These are phyloP conservation scores for Helicoverpa assulta DNA, from an alignment of 2,888 invertebrate species.

Conservation along the genomic window DNA sequence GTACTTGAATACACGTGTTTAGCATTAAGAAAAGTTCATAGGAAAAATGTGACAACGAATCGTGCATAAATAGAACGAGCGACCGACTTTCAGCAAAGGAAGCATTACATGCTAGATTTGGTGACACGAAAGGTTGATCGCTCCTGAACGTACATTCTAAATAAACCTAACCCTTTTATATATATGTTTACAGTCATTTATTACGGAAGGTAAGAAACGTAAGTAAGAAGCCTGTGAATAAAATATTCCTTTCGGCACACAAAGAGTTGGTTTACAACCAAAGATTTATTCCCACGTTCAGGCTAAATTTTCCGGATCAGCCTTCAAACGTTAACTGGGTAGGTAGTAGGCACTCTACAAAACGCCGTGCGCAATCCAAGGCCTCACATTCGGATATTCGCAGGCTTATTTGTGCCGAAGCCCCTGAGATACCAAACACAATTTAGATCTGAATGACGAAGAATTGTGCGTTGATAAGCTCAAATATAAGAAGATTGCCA, in stretches of 20 bases:
- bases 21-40: neutral
- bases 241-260: slow-evolving; percentile 3
- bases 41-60: neutral
- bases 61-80: neutral
- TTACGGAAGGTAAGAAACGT: neutral
- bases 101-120: neutral
- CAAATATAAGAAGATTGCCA: slow-evolving; percentile 76
- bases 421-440: slow-evolving; percentile 69
- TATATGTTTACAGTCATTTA: slow-evolving; percentile 1
- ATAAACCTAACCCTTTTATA: slow-evolving; percentile 1
- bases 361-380: slow-evolving; percentile 39
- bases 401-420: slow-evolving; percentile 64
- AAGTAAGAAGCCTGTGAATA: slow-evolving; percentile 8
- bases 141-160: neutral
- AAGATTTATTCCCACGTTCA: slow-evolving; percentile 23
- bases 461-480: slow-evolving; percentile 78
- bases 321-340: slow-evolving; percentile 15
- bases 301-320: slow-evolving; percentile 59
- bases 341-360: slow-evolving; percentile 32
- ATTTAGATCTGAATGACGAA: slow-evolving; percentile 75
- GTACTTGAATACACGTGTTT: too few species aligned
- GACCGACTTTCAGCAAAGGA: neutral
- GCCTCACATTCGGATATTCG: slow-evolving; percentile 49
- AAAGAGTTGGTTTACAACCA: slow-evolving; percentile 6
- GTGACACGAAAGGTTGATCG: slow-evolving; percentile 2